Evolutionary conservation across 2,888 invertebrate genomes (phyloP).

Genomic region (Pyrocoelia pectoralis): DNA sequence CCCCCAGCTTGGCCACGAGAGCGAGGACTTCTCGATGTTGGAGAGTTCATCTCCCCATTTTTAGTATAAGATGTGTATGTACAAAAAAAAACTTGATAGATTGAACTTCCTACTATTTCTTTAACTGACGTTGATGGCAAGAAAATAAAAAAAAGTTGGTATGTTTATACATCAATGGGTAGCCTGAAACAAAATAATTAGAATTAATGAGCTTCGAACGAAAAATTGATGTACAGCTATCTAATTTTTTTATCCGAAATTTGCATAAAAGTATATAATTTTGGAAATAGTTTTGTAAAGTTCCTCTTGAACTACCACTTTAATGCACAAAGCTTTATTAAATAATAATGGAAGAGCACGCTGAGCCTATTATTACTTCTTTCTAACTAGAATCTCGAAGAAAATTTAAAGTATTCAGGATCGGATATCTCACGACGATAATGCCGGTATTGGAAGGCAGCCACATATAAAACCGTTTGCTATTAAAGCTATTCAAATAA

Average conservation of each 20-base stretch:
- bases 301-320: background rate
- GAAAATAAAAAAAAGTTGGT: background rate
- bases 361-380: background rate
- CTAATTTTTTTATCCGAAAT: background rate
- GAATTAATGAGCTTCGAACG: no score
- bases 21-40: conserved; percentile 45
- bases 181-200: background rate
- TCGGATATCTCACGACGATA: conserved; percentile 19
- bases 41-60: conserved; percentile 46
- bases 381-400: background rate
- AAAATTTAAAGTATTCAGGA: conserved; percentile 13
- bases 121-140: background rate
- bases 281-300: background rate
- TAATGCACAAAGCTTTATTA: background rate
- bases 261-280: conserved; percentile 9
- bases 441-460: background rate
- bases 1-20: conserved; percentile 46
- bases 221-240: background rate
- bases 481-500: conserved; percentile 29
- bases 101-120: background rate
- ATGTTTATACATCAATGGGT: conserved; percentile 1
- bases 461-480: conserved; percentile 18
- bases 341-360: background rate
- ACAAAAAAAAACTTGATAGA: background rate
- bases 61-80: conserved; percentile 5